These are phyloP conservation scores for Hydra vulgaris DNA, from an alignment of 30 jellyfish, hydroid and myxozoan species.

Conservation along the genomic window DNA sequence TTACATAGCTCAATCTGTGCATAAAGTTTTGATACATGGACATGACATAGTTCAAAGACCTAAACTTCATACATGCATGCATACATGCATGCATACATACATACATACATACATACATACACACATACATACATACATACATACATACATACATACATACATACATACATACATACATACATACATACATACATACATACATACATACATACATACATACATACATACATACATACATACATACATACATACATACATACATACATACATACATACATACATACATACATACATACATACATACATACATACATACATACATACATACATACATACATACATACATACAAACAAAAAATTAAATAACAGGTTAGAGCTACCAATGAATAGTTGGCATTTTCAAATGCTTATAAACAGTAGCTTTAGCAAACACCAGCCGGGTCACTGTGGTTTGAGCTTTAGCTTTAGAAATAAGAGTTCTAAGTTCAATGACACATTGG, in stretches of 20 bases:
- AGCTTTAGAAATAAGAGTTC: no score
- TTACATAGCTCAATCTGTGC: no score
- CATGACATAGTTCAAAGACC: no score
- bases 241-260: slow-evolving; percentile 57
- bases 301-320: slow-evolving; percentile 57
- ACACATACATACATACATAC: slow-evolving; percentile 44
- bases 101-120: slow-evolving; percentile 43
- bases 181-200: slow-evolving; percentile 57
- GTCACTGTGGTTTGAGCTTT: no score
- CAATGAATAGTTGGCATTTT: no score
- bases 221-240: slow-evolving; percentile 56
- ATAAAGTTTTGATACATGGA: no score
- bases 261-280: slow-evolving; percentile 58
- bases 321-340: no score
- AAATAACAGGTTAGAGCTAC: no score
- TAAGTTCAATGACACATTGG: no score
- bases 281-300: slow-evolving; percentile 56
- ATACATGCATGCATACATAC: slow-evolving; percentile 23
- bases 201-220: slow-evolving; percentile 58
- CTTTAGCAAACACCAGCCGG: no score
- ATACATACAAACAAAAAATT: no score
- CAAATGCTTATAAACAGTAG: no score
- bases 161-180: slow-evolving; percentile 53
- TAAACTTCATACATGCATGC: background rate
- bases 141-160: slow-evolving; percentile 48